Evolutionary conservation across 2,888 invertebrate species (phyloP).

Genomic region (Drosophila subsilvestris): DNA sequence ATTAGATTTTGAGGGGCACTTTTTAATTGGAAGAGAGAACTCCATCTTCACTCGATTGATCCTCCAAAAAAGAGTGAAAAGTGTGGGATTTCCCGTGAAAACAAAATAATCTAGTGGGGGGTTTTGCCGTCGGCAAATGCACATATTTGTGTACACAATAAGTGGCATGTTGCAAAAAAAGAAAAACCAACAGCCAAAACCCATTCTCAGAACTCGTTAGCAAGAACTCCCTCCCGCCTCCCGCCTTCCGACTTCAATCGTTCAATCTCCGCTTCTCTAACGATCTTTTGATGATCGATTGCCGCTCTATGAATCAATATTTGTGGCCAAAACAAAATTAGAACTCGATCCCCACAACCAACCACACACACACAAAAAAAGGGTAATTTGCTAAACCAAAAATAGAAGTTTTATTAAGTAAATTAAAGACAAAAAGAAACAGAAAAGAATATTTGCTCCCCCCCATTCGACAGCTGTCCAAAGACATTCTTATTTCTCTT

Average conservation of each 20-base stretch:
- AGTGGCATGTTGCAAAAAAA: conserved; percentile 1
- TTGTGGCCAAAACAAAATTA: conserved; percentile 14
- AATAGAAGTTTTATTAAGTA: conserved; percentile 36
- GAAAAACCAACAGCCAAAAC: not conserved
- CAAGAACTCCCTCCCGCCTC: not conserved
- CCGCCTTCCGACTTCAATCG: too few relatives aligned
- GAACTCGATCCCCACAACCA: conserved; percentile 9
- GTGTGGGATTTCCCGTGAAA: not conserved
- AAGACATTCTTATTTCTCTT: conserved; percentile 18
- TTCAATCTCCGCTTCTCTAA: conserved; percentile 10
- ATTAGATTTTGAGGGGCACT: conserved; percentile 53
- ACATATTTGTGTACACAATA: conserved; percentile 17
- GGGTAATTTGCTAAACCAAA: conserved; percentile 27
- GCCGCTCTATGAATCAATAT: conserved; percentile 37
- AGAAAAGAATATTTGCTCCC: not conserved
- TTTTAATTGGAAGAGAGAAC: conserved; percentile 37
- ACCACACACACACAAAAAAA: not conserved
- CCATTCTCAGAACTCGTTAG: conserved; percentile 23
- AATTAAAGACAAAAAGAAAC: conserved; percentile 36
- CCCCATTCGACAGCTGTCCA: conserved; percentile 32
- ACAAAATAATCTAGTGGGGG: not conserved
- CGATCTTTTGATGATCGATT: conserved; percentile 33
- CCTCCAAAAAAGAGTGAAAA: conserved; percentile 4
- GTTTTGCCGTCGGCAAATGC: conserved; percentile 28
- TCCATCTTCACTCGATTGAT: conserved; percentile 31